These are phyloP conservation scores for Dendrolimus houi DNA, from an alignment of 2,888 invertebrate genomes.

Conservation along the genomic window DNA sequence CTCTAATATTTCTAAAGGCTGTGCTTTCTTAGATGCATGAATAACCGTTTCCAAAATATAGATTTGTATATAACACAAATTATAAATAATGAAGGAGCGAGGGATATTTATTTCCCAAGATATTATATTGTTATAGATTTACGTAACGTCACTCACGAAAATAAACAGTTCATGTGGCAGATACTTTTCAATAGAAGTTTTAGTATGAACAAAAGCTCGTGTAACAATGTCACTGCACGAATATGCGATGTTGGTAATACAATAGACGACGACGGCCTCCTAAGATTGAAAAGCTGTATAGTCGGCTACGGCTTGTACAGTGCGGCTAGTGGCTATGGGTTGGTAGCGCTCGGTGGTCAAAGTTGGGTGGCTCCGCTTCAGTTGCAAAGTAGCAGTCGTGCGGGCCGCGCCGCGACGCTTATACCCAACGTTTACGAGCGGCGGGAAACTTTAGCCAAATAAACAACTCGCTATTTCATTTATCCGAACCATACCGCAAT, in stretches of 20 bases:
- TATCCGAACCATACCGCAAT: neutral
- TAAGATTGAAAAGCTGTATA: neutral
- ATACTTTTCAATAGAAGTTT: constrained; percentile 3
- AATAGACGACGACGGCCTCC: neutral
- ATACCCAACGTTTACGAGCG: constrained; percentile 7
- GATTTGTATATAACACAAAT: too few species aligned
- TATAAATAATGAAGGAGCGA: too few species aligned
- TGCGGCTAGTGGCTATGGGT: neutral
- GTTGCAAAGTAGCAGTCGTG: constrained; percentile 23
- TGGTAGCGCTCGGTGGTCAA: neutral
- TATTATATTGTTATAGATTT: too few species aligned
- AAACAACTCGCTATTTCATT: neutral
- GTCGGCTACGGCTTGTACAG: neutral
- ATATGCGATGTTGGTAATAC: constrained; percentile 15
- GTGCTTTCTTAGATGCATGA: too few species aligned
- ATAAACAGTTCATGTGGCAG: neutral
- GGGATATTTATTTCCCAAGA: too few species aligned
- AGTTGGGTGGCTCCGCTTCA: neutral
- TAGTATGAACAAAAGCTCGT: constrained; percentile 4
- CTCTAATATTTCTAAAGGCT: too few species aligned
- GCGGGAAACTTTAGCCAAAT: constrained; percentile 25
- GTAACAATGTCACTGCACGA: constrained; percentile 10
- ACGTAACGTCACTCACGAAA: too few species aligned
- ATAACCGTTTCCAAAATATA: too few species aligned
- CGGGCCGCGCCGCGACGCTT: constrained; percentile 20